These are phyloP conservation scores for Drosophila rellima DNA, from an alignment of 2,888 invertebrate species.

Conservation along the genomic window DNA sequence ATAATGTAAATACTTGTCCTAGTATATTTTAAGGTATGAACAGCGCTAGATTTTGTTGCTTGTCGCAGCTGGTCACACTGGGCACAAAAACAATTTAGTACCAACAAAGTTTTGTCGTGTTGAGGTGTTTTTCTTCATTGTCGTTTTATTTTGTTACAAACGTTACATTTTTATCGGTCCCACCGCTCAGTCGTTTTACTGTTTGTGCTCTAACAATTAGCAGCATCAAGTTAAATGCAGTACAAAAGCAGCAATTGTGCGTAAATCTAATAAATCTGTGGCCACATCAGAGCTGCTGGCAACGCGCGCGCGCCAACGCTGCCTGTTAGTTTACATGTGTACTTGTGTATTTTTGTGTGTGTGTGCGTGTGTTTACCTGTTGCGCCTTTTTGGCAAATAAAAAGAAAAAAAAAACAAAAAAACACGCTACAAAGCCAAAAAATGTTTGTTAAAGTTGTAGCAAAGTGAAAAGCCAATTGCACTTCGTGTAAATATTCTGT, in stretches of 20 bases:
- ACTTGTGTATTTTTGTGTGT: slow-evolving; percentile 6
- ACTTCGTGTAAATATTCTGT: slow-evolving; percentile 41
- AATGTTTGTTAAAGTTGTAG: slow-evolving; percentile 23
- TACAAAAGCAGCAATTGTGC: slow-evolving; percentile 29
- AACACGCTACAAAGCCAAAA: slow-evolving; percentile 16
- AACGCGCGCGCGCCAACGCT: slow-evolving; percentile 64
- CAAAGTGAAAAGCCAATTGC: slow-evolving; percentile 10
- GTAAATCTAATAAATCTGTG: slow-evolving; percentile 32
- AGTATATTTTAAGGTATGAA: slow-evolving; percentile 26
- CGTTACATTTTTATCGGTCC: slow-evolving; percentile 38
- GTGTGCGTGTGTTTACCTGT: slow-evolving; percentile 55
- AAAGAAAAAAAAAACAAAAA: slow-evolving; percentile 25
- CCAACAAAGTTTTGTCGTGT: slow-evolving; percentile 54
- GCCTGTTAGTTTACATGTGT: slow-evolving; percentile 23
- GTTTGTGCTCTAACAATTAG: slow-evolving; percentile 5
- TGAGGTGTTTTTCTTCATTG: slow-evolving; percentile 31
- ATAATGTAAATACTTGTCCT: not conserved
- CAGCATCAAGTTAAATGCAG: slow-evolving; percentile 41
- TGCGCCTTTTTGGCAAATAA: slow-evolving; percentile 53
- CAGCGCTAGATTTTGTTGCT: not conserved
- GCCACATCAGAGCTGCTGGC: slow-evolving; percentile 30
- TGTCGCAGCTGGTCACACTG: slow-evolving; percentile 35
- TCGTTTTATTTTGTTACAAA: slow-evolving; percentile 44
- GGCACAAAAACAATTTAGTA: slow-evolving; percentile 54
- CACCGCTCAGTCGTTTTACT: not conserved